Evolutionary conservation across 2,888 invertebrate genomes (phyloP).

Genomic region (Aphodius sticticus): DNA sequence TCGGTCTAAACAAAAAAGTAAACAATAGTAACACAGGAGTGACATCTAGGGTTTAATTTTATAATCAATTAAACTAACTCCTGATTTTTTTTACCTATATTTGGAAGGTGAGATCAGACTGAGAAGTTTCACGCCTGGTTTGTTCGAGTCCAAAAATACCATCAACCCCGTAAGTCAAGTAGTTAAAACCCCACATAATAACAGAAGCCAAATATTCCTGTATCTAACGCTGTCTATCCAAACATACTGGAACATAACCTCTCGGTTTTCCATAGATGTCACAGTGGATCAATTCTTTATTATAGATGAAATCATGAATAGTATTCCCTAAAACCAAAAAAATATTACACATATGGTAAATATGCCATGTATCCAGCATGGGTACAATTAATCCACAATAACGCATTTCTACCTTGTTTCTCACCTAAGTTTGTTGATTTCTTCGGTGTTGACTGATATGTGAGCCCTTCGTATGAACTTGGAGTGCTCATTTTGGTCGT

Average conservation of each 20-base stretch:
- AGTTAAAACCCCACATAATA: constrained; percentile 61
- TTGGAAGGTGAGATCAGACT: constrained; percentile 65
- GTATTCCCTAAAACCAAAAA: constrained; percentile 44
- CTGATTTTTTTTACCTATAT: constrained; percentile 56
- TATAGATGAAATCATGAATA: constrained; percentile 45
- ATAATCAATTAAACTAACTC: no score
- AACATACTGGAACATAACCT: constrained; percentile 53
- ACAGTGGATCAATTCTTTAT: constrained; percentile 44
- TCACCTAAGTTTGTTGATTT: neutral
- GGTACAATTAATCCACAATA: constrained; percentile 53
- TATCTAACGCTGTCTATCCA: constrained; percentile 54
- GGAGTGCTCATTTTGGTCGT: neutral
- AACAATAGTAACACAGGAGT: constrained; percentile 25
- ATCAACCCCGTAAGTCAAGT: constrained; percentile 67
- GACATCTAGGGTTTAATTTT: no score
- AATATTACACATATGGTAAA: constrained; percentile 6
- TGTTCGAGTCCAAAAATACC: constrained; percentile 68
- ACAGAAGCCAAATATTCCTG: constrained; percentile 55
- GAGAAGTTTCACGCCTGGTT: constrained; percentile 68
- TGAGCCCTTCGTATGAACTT: neutral
- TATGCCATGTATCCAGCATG: constrained; percentile 39
- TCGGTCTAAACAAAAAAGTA: constrained; percentile 51
- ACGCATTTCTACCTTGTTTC: neutral
- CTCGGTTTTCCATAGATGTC: constrained; percentile 53
- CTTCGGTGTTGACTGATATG: no score